A percentile compares a stretch with the other conserved stretches of the same genome.
Conservation (phyloP, 2,113 vertebrate species). For the Tangachromis dhanisi region DNA sequence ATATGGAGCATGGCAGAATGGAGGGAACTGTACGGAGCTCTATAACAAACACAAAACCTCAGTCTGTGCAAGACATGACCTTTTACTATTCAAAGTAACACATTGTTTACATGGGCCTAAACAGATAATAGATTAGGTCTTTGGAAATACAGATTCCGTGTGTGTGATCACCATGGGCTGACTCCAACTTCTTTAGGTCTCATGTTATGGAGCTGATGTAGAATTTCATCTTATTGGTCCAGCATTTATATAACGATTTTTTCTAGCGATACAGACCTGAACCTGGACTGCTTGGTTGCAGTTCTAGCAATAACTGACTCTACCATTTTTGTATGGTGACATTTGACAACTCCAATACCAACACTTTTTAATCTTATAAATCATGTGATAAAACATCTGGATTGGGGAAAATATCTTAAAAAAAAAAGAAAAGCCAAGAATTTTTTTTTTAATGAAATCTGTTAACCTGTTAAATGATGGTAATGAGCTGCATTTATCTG, state of each 20-base stretch:
- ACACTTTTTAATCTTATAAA: background rate
- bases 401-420: background rate
- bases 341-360: background rate
- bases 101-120: background rate
- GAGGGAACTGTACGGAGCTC: background rate
- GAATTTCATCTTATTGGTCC: background rate
- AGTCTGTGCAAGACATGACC: background rate
- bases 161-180: background rate
- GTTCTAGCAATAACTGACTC: background rate
- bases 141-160: background rate
- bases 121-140: background rate
- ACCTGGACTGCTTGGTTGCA: background rate
- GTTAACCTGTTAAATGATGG: background rate
- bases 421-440: background rate
- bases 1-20: background rate
- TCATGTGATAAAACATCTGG: background rate
- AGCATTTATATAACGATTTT: background rate
- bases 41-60: background rate
- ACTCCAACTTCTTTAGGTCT: background rate
- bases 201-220: background rate
- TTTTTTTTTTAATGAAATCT: background rate
- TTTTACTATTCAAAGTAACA: background rate
- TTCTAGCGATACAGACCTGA: fast-evolving
- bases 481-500: background rate
- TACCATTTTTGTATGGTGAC: background rate